These are phyloP conservation scores for Pseudois nayaur DNA, from an alignment of 2,113 vertebrate species.

Conservation along the genomic window DNA sequence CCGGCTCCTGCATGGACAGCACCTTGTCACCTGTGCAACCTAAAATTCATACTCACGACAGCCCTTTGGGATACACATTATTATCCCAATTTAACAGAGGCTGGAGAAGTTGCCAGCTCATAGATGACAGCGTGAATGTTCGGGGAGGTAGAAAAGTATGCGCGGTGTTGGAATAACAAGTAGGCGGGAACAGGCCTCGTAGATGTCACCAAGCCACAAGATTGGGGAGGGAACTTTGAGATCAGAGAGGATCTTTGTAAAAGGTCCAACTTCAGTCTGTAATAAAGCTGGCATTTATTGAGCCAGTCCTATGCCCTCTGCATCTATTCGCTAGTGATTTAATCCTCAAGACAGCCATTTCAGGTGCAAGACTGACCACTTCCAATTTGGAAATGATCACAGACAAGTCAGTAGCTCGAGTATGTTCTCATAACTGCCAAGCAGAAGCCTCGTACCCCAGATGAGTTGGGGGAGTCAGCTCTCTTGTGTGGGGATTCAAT, in stretches of 20 bases:
- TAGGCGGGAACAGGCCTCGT: fast-evolving
- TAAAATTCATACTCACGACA: neutral
- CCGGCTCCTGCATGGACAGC: neutral
- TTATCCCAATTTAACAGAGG: neutral
- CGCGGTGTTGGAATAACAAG: fast-evolving
- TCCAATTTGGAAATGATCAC: neutral
- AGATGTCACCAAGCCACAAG: neutral
- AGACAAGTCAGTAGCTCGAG: neutral
- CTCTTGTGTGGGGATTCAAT: neutral
- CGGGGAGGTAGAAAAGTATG: neutral
- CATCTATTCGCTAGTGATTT: neutral
- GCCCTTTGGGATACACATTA: neutral
- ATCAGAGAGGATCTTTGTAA: neutral
- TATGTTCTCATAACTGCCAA: neutral
- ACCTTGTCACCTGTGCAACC: neutral
- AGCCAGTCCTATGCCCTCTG: neutral
- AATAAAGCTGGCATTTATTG: neutral
- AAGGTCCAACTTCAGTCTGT: neutral
- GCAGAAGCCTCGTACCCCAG: neutral
- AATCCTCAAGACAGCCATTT: neutral
- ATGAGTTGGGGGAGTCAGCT: neutral
- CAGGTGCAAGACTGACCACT: neutral
- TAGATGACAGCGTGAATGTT: neutral
- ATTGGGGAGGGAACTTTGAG: neutral
- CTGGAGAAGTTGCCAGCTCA: neutral